phyloP scores from a whole-genome alignment of 2,113 vertebrate species.

The Athene noctua region DNA sequence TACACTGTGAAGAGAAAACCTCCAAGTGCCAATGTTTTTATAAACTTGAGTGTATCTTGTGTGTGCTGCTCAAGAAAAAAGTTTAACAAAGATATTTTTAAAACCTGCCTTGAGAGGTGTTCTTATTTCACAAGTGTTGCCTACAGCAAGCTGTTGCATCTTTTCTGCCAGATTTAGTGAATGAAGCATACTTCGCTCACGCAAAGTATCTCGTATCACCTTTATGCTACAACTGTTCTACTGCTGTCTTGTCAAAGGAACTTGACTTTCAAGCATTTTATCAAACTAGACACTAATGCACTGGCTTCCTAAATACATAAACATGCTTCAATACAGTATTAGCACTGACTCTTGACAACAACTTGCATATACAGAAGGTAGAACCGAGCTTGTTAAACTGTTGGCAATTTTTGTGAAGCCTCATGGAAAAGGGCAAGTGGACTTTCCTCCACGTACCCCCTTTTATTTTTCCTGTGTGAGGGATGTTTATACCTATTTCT shows the following conservation, averaged over 20 bases:
- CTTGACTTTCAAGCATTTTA: neutral
- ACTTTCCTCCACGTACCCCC: neutral
- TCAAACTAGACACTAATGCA: neutral
- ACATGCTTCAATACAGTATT: neutral
- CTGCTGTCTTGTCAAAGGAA: neutral
- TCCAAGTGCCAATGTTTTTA: neutral
- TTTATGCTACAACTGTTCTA: neutral
- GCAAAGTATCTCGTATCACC: neutral
- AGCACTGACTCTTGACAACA: neutral
- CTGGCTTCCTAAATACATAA: neutral
- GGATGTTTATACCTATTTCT: neutral
- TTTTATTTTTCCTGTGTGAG: neutral
- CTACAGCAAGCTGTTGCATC: constrained; percentile 12
- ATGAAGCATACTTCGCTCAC: neutral
- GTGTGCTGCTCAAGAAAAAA: neutral
- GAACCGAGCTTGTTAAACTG: neutral
- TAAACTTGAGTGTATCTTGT: neutral
- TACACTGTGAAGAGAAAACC: neutral
- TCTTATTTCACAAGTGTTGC: neutral
- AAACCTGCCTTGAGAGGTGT: neutral
- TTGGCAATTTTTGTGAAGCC: neutral
- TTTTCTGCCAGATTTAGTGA: neutral
- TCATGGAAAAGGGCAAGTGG: neutral
- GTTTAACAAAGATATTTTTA: neutral
- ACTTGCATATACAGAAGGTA: neutral